Evolutionary conservation across 2,797 vertebrate genomes (phyloP).

Genomic region (Triplophysa bombifrons): DNA sequence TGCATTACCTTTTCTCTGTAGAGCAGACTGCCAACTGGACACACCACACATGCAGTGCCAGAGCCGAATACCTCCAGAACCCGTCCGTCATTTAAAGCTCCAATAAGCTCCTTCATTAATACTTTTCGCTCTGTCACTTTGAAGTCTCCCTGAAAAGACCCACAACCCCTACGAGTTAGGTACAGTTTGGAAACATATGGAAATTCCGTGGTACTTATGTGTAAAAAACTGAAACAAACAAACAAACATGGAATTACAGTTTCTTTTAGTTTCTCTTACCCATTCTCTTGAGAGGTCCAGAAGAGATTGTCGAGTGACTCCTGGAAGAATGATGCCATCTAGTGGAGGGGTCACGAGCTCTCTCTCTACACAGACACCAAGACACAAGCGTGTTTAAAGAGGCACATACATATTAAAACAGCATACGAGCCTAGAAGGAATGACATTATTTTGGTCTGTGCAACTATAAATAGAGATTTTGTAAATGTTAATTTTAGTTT

Average conservation of each 20-base stretch:
- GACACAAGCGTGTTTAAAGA: neutral
- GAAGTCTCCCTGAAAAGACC: conserved; percentile 79
- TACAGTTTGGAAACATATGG: neutral
- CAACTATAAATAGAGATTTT: no score
- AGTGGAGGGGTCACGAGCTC: conserved; percentile 87
- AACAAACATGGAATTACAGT: neutral
- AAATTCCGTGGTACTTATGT: neutral
- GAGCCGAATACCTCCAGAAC: conserved; percentile 87
- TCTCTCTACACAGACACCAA: conserved; percentile 69
- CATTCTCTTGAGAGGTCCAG: conserved; percentile 84
- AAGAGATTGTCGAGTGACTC: conserved; percentile 86
- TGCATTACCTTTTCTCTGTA: conserved; percentile 79
- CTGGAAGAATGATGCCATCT: conserved; percentile 88
- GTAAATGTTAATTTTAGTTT: neutral
- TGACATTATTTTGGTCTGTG: no score
- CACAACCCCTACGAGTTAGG: neutral
- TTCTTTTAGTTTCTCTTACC: conserved; percentile 70
- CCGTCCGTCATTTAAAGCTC: conserved; percentile 74
- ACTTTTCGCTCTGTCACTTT: conserved; percentile 80
- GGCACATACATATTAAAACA: neutral
- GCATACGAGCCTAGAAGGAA: neutral
- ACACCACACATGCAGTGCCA: conserved; percentile 90
- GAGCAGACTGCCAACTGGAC: conserved; percentile 83
- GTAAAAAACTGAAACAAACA: neutral
- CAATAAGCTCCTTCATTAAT: conserved; percentile 77